Conservation (phyloP, 35 echinoderm and acorn worm genomes). For the Eucidaris tribuloides region DNA sequence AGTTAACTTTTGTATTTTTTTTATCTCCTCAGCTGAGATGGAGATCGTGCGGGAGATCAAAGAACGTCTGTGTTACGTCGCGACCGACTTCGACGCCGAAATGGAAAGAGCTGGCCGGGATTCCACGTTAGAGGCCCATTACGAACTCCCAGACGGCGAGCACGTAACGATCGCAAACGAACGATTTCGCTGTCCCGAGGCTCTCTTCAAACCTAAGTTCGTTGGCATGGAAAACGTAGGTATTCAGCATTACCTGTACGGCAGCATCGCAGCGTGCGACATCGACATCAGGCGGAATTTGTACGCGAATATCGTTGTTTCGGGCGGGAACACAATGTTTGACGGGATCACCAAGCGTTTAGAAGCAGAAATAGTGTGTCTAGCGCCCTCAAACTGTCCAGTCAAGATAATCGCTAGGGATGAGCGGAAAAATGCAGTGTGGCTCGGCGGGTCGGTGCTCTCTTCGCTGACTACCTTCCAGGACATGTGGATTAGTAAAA, state of each 20-base stretch:
- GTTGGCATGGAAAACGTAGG: constrained; percentile 25
- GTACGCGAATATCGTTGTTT: constrained; percentile 6
- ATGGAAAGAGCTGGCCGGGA: not conserved
- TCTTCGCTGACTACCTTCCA: not conserved
- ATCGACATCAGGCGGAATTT: not conserved
- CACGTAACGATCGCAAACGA: constrained; percentile 37
- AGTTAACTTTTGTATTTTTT: no score
- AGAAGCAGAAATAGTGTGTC: not conserved
- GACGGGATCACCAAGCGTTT: not conserved
- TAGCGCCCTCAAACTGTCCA: not conserved
- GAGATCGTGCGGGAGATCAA: constrained; percentile 36
- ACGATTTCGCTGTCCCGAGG: constrained; percentile 42
- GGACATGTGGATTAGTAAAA: constrained; percentile 17
- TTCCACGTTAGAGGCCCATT: not conserved
- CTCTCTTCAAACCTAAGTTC: constrained; percentile 23
- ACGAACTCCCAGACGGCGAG: constrained; percentile 11
- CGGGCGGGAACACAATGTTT: constrained; percentile 17
- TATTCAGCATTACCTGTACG: constrained; percentile 34
- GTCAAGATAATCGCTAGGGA: not conserved
- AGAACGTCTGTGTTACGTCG: constrained; percentile 44
- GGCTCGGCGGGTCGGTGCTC: not conserved
- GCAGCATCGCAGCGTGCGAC: not conserved
- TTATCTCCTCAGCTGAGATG: constrained; percentile 20
- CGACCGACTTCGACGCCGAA: constrained; percentile 28
- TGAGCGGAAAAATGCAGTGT: not conserved